Percentiles rank a stretch among this genome's conserved stretches.
phyloP scores from a whole-genome alignment of 2,113 vertebrate species.

The Erythrolamprus reginae region DNA sequence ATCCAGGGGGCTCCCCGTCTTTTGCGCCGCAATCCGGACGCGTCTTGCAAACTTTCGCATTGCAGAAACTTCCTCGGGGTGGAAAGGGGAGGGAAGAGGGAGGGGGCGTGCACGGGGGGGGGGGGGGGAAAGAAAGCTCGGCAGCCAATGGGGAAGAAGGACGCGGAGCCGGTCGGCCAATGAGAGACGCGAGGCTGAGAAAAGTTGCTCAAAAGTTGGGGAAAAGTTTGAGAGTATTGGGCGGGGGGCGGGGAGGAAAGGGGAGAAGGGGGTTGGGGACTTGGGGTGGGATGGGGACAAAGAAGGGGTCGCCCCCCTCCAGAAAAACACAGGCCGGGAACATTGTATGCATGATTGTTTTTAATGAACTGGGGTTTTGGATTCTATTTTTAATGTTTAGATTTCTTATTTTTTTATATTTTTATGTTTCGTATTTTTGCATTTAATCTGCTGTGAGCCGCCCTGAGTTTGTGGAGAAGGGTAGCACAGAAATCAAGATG shows the following conservation, averaged over 20 bases:
- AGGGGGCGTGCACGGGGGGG: not conserved
- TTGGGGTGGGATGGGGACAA: too few species aligned
- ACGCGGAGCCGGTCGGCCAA: not conserved
- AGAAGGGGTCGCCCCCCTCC: not conserved
- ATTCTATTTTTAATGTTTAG: too few species aligned
- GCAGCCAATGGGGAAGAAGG: not conserved
- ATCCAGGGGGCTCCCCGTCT: not conserved
- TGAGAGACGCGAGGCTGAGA: not conserved
- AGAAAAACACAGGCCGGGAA: not conserved
- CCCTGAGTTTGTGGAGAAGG: too few species aligned
- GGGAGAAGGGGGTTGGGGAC: too few species aligned
- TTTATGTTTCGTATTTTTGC: too few species aligned
- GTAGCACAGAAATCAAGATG: too few species aligned
- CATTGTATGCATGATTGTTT: too few species aligned
- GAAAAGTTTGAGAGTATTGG: not conserved
- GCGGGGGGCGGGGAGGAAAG: too few species aligned
- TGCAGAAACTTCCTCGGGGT: not conserved
- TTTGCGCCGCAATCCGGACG: not conserved
- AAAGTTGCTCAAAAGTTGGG: not conserved
- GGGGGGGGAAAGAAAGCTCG: rapidly evolving
- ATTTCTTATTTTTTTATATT: too few species aligned
- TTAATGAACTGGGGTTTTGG: too few species aligned
- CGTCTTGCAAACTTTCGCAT: conserved; percentile 8
- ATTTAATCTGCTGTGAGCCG: too few species aligned
- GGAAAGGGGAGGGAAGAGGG: not conserved